Evolutionary conservation across 2,797 vertebrate species (phyloP), one percentile per base, ranked within the genome.

Genomic region (Geotrypetes seraphini): DNA sequence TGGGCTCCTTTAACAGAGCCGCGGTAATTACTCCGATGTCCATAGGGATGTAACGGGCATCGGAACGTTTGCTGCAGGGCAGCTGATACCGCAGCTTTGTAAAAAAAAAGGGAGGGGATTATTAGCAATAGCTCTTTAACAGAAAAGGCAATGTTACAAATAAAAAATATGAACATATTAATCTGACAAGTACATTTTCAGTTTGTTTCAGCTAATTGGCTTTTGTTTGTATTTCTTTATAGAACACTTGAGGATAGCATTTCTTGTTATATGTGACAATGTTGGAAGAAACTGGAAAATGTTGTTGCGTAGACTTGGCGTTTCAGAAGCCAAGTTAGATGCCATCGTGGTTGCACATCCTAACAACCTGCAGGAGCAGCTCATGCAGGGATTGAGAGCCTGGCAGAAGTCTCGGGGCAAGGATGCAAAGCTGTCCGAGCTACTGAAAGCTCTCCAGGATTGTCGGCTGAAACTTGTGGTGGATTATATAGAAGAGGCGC

Each of bases 381-480:
- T 44, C 2, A 4, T 59, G 29, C 73, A 76, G 50, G 35, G 83
- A 30, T 22, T 85, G 22, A 60, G 35, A 25, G 61, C 63, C 43
- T 87, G 84, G 84, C 60, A 47, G 48, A 75, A 18, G 45, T 44
- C 4, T 2, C 47, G 16, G 24, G 43, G 41, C 31, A 46, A 50
- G 0, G 16, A 52, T 3, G 78, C 70, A 28, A 33, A 3, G 5
- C 38, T 53, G 0, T 7, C 51, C 1, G 33, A 50, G 1, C 57
- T 87, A 25, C 29, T 81, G 1, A 1, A 13, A 3, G 70, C 72
- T 2, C 62, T 87, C 23, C 70, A 75, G 11, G 39, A 7, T 18
- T 82, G 75, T 30, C 11, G 39, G 5, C 12, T 52, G 4, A 84
- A 84, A 43, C 38, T 65, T 30, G 81, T 77, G 0, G 81, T 80